A percentile compares a stretch with the other conserved stretches of the same genome.
phyloP scores from a whole-genome alignment of 2,888 invertebrate genomes.

The Ichneumon xanthorius region DNA sequence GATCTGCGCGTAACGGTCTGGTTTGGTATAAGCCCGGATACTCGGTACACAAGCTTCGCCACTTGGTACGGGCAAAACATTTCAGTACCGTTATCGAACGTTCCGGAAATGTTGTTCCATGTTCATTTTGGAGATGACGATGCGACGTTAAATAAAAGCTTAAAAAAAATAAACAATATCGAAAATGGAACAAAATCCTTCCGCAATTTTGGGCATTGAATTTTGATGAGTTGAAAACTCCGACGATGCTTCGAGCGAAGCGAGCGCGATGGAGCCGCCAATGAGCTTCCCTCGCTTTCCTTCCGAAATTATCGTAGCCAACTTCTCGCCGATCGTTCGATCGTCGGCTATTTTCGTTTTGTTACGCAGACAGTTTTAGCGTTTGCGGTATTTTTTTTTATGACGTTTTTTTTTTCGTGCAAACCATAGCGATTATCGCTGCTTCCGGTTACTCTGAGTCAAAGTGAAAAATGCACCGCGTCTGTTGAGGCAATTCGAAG shows the following conservation, averaged over 20 bases:
- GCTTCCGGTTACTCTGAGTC: slow-evolving; percentile 8
- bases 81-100: neutral
- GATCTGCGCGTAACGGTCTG: too few species aligned
- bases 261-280: neutral
- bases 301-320: slow-evolving; percentile 23
- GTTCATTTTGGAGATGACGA: too few species aligned
- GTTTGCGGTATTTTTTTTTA: slow-evolving; percentile 35
- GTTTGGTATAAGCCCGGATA: too few species aligned
- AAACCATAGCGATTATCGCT: slow-evolving; percentile 32
- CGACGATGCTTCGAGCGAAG: neutral
- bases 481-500: slow-evolving; percentile 16
- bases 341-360: slow-evolving; percentile 28
- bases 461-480: slow-evolving; percentile 30
- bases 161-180: neutral
- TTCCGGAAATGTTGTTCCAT: too few species aligned
- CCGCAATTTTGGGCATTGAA: too few species aligned
- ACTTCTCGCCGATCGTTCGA: slow-evolving; percentile 48
- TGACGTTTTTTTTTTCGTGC: neutral
- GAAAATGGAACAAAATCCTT: neutral
- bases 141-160: too few species aligned
- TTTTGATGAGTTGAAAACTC: neutral
- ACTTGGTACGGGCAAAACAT: slow-evolving; percentile 23
- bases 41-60: too few species aligned
- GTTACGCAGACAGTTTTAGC: slow-evolving; percentile 49
- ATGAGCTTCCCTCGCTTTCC: neutral